Percentiles rank a stretch among this genome's conserved stretches.
These are phyloP conservation scores for Halocaridina rubra DNA, from an alignment of 2,888 invertebrate species.

Conservation along the genomic window DNA sequence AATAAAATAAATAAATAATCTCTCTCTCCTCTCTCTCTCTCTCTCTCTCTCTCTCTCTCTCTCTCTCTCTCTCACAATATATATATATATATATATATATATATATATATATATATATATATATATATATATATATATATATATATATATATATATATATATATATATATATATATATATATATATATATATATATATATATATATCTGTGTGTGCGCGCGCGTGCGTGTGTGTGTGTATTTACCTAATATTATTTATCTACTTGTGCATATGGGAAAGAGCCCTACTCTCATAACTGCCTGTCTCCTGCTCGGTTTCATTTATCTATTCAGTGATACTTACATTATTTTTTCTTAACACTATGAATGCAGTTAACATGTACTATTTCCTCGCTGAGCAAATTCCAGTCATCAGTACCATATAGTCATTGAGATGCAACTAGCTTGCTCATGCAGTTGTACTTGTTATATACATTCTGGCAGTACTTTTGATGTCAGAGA, in stretches of 20 bases:
- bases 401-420: neutral
- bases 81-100: neutral
- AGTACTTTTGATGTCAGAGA: neutral
- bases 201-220: neutral
- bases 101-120: constrained; percentile 19
- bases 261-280: neutral
- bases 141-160: neutral
- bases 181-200: neutral
- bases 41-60: too few relatives aligned
- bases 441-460: too few relatives aligned
- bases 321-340: too few relatives aligned
- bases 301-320: too few relatives aligned
- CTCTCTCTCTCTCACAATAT: too few relatives aligned
- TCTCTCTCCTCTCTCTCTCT: too few relatives aligned
- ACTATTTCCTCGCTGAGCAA: too few relatives aligned
- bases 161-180: neutral
- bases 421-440: too few relatives aligned
- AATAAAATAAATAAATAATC: too few relatives aligned
- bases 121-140: neutral
- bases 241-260: neutral
- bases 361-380: too few relatives aligned
- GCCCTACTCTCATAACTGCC: too few relatives aligned
- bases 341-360: neutral
- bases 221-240: neutral
- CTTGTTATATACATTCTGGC: neutral